These are phyloP conservation scores for Potorous gilbertii DNA, from an alignment of 2,797 vertebrate genomes.

Conservation along the genomic window DNA sequence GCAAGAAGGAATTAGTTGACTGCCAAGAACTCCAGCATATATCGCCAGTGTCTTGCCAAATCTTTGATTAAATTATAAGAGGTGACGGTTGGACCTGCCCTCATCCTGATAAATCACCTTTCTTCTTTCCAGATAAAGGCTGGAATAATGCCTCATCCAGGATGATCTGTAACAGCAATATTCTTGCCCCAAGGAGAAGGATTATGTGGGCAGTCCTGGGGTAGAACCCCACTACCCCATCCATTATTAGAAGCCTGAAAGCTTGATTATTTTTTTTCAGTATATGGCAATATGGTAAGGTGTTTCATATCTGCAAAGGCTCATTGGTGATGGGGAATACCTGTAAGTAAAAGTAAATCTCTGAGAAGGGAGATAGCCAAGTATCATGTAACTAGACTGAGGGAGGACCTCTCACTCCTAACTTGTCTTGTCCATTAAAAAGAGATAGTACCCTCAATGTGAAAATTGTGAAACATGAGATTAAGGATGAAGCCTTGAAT, in stretches of 20 bases:
- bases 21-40: background rate
- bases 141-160: background rate
- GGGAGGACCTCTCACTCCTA: background rate
- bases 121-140: background rate
- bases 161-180: background rate
- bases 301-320: background rate
- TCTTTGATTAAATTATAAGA: conserved; percentile 59
- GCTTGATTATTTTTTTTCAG: background rate
- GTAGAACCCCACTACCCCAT: accelerated
- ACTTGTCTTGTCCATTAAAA: background rate
- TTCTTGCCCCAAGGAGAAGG: background rate
- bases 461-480: background rate
- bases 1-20: conserved; percentile 30
- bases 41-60: background rate
- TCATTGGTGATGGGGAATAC: background rate
- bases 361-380: background rate
- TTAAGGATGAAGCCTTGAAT: background rate
- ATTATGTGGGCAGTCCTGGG: background rate
- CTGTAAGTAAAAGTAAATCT: background rate
- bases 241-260: background rate
- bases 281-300: background rate
- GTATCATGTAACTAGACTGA: background rate
- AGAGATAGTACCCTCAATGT: background rate
- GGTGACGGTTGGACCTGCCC: background rate
- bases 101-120: conserved; percentile 39